Base-by-base conservation (phyloP, 2,113 vertebrate species). In the Neolamprologus modestus region DNA sequence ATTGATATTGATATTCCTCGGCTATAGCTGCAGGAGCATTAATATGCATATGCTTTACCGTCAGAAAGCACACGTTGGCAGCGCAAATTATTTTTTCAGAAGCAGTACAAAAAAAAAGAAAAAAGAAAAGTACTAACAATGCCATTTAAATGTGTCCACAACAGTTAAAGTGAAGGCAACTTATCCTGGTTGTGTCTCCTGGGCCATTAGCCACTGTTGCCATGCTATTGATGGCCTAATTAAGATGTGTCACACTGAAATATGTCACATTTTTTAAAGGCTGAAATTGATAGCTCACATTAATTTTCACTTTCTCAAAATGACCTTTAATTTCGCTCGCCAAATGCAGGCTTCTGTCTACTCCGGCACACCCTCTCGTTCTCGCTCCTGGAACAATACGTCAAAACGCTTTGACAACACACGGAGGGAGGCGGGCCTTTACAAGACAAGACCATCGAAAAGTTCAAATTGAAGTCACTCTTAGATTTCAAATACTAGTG, bases 181-280 rank as follows among this genome's bases (percentile, higher is more conserved):
- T 90, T 83, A 83, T 92, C 92, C 90, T 14, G 89, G 85, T 85
- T 21, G 92, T 90, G 95, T 96, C 96, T 91, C 53, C 82, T 85
- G 93, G 93, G 61, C 93, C 94, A 95, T 96, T 96, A 96, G 94
- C 92, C 86, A 83, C 92, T 89, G 91, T 92, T 93, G 92, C 91
- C 89, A 55, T 47, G 80, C 93, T 96, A 96, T 93, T 95, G 95
- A 95, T 96, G 93, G 94, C 93, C 94, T 96, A 95, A 96, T 96
- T 96, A 96, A 95, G 95, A 95, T 59, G 91, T 95, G 96, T 95
- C 95, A 94, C 91, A 61, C 89, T 94, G 91, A 96, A 94, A 94
- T 88, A 92, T 94, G 95, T 95, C 95, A 95, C 91, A 80, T 92
- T 95, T 93, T 93, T 93, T 85, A 89, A 95, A 90, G 91, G 83